Evolutionary conservation across 92 coral and sea anemone species (phyloP).

Genomic region (Hydrozoanthus gracilis): DNA sequence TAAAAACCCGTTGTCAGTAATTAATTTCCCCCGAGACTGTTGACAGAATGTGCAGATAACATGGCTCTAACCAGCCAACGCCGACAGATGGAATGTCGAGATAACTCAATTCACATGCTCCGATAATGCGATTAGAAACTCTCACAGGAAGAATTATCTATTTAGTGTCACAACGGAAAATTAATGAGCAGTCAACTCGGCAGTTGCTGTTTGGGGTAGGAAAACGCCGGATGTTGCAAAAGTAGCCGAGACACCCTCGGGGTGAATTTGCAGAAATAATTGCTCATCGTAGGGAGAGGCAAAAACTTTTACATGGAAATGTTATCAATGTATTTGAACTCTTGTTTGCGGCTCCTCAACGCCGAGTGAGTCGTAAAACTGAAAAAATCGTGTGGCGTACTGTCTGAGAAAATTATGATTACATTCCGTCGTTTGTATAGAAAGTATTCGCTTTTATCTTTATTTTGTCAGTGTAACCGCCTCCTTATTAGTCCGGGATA

Average conservation of each 20-base stretch:
- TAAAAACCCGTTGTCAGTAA: conserved; percentile 42
- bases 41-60: conserved; percentile 34
- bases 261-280: background rate
- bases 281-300: background rate
- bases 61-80: conserved; percentile 33
- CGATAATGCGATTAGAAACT: conserved; percentile 43
- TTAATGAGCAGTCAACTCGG: conserved; percentile 39
- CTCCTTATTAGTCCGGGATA: background rate
- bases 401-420: background rate
- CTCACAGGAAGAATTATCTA: conserved; percentile 50
- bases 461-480: conserved; percentile 13
- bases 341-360: background rate
- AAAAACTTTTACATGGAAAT: background rate
- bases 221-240: conserved; percentile 26
- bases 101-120: conserved; percentile 38
- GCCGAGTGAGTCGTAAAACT: background rate
- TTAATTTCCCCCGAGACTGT: conserved; percentile 46
- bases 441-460: background rate
- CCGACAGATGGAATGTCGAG: conserved; percentile 52
- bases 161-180: conserved; percentile 47
- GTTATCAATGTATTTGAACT: background rate
- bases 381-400: background rate
- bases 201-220: background rate
- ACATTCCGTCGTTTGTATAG: background rate
- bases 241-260: conserved; percentile 1